phyloP scores from a whole-genome alignment of 2,113 vertebrate genomes.

The Puffinus mauretanicus region DNA sequence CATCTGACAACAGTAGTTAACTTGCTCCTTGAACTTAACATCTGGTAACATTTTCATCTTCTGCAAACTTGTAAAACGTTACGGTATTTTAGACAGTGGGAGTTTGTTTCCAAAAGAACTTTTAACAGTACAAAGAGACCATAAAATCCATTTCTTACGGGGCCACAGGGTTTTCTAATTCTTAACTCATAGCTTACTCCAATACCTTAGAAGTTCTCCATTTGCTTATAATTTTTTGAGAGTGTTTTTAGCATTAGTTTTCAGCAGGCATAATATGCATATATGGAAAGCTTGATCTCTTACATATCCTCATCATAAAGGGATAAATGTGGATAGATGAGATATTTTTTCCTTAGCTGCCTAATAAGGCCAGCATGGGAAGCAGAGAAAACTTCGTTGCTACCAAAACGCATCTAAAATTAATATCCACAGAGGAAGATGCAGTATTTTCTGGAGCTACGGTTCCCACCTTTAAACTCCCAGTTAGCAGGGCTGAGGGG shows the following conservation, averaged over 20 bases:
- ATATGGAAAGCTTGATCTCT: neutral
- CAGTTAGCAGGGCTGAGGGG: neutral
- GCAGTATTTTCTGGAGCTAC: neutral
- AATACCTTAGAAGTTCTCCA: neutral
- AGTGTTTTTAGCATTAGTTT: slow-evolving; percentile 25
- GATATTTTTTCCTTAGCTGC: neutral
- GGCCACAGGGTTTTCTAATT: slow-evolving; percentile 49
- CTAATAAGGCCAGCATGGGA: neutral
- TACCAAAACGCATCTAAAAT: neutral
- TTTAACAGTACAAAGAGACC: slow-evolving; percentile 70
- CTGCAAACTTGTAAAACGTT: slow-evolving; percentile 74
- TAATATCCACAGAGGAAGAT: neutral
- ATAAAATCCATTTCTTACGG: slow-evolving; percentile 61
- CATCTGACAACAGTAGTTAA: slow-evolving; percentile 61
- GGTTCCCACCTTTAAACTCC: neutral
- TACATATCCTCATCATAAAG: neutral
- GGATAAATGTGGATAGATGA: neutral
- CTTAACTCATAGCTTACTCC: slow-evolving; percentile 29
- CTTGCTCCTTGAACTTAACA: slow-evolving; percentile 67
- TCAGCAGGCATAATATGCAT: neutral
- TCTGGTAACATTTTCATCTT: slow-evolving; percentile 78
- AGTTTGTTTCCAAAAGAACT: slow-evolving; percentile 66
- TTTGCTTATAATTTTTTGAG: neutral
- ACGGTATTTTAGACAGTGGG: slow-evolving; percentile 64
- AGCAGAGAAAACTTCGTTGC: neutral